These are phyloP conservation scores for Naja naja DNA, from an alignment of 2,113 vertebrate species.

Conservation along the genomic window DNA sequence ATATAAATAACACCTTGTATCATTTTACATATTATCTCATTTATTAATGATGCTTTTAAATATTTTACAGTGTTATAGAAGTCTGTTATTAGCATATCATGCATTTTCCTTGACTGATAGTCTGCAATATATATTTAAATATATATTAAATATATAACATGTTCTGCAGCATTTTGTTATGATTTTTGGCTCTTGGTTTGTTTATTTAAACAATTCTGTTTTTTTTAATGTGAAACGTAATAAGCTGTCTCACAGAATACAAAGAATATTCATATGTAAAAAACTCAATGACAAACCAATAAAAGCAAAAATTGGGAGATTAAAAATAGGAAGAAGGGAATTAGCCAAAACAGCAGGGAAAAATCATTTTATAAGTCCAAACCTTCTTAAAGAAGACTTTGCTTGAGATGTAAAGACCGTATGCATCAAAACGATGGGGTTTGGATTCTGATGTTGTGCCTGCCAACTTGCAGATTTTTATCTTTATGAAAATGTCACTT, in stretches of 20 bases:
- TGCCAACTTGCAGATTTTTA: not conserved
- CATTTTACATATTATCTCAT: not conserved
- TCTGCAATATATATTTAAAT: not conserved
- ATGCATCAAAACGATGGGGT: not conserved
- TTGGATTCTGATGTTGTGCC: not conserved
- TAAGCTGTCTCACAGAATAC: not conserved
- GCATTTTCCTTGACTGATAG: not conserved
- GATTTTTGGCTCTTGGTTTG: not conserved
- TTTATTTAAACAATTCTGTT: not conserved
- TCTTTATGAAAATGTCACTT: not conserved
- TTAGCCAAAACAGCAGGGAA: not conserved
- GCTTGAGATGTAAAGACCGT: not conserved
- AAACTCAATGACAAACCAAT: not conserved
- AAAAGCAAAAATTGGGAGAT: not conserved
- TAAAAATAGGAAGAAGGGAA: not conserved
- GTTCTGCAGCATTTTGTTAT: not conserved
- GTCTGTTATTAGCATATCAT: not conserved
- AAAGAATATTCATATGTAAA: not conserved
- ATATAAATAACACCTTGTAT: not conserved
- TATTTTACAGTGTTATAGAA: not conserved
- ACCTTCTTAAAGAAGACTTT: not conserved
- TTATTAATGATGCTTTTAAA: not conserved
- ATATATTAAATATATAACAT: not conserved
- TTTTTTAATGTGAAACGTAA: not conserved
- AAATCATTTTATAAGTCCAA: not conserved